Percentiles rank a stretch among this genome's conserved stretches.
Evolutionary conservation across 92 coral and sea anemone species (phyloP).

Genomic region (Porites evermanni): DNA sequence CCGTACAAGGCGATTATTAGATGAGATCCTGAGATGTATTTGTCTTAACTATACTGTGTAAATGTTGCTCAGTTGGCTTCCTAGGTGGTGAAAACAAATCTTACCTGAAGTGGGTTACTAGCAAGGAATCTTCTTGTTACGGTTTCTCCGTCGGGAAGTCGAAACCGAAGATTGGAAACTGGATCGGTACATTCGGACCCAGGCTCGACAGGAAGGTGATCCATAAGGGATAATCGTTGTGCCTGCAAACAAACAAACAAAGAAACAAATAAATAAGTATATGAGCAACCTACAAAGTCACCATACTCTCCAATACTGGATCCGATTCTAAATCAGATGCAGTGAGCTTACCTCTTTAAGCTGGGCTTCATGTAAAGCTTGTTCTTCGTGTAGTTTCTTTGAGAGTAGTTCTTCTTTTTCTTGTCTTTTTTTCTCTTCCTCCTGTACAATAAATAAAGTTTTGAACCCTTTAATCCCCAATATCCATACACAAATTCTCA

Average conservation of each 20-base stretch:
- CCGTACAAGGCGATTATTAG: too few species aligned
- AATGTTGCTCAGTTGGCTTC: neutral
- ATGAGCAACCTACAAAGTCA: neutral
- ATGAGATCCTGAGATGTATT: too few species aligned
- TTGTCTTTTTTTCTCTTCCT: slow-evolving; percentile 83
- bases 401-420: slow-evolving; percentile 86
- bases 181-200: slow-evolving; percentile 99
- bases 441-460: slow-evolving; percentile 19
- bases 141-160: slow-evolving; percentile 89
- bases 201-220: slow-evolving; percentile 95
- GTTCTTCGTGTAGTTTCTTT: slow-evolving; percentile 87
- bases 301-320: neutral
- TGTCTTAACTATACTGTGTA: too few species aligned
- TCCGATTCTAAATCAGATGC: neutral
- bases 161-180: slow-evolving; percentile 90
- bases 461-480: neutral
- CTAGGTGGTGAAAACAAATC: neutral
- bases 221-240: slow-evolving; percentile 92
- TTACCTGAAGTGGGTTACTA: slow-evolving; percentile 84
- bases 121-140: slow-evolving; percentile 93
- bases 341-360: slow-evolving; percentile 79
- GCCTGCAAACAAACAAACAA: slow-evolving; percentile 67
- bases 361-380: slow-evolving; percentile 92
- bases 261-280: neutral
- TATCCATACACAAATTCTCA: too few species aligned